phyloP scores from a whole-genome alignment of 64 coral and sea anemone genomes.

The Platygyra sinensis region DNA sequence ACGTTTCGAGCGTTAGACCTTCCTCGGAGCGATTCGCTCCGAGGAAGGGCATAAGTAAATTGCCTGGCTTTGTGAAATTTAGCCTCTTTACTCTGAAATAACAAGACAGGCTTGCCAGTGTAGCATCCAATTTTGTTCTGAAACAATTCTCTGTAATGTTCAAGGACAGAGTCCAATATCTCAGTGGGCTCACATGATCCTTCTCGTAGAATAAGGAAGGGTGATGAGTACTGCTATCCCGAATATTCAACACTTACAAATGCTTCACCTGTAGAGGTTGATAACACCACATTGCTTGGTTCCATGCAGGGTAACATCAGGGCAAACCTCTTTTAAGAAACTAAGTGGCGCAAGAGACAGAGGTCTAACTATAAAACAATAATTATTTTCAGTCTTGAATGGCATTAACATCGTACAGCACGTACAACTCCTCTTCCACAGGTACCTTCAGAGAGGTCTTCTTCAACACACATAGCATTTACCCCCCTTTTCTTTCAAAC shows the following conservation, averaged over 20 bases:
- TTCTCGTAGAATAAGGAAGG: constrained; percentile 36
- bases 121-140: constrained; percentile 33
- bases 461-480: constrained; percentile 14
- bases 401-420: constrained; percentile 13
- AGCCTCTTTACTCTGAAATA: too few relatives aligned
- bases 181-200: constrained; percentile 38
- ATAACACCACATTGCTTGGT: constrained; percentile 42
- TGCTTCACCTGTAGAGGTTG: constrained; percentile 52
- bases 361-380: constrained; percentile 65
- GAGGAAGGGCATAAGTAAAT: too few relatives aligned
- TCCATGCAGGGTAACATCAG: constrained; percentile 49
- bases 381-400: constrained; percentile 43
- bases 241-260: constrained; percentile 47
- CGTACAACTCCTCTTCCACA: background rate
- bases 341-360: constrained; percentile 30
- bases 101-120: too few relatives aligned
- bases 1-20: too few relatives aligned
- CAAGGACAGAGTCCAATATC: constrained; percentile 20
- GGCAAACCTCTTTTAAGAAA: constrained; percentile 43
- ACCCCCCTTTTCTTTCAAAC: constrained; percentile 40
- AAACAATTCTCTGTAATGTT: constrained; percentile 45
- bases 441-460: background rate
- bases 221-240: constrained; percentile 8
- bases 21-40: too few relatives aligned
- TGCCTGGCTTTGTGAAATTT: too few relatives aligned